phyloP scores from a whole-genome alignment of 2,888 invertebrate species.

The Scotopteryx bipunctaria region DNA sequence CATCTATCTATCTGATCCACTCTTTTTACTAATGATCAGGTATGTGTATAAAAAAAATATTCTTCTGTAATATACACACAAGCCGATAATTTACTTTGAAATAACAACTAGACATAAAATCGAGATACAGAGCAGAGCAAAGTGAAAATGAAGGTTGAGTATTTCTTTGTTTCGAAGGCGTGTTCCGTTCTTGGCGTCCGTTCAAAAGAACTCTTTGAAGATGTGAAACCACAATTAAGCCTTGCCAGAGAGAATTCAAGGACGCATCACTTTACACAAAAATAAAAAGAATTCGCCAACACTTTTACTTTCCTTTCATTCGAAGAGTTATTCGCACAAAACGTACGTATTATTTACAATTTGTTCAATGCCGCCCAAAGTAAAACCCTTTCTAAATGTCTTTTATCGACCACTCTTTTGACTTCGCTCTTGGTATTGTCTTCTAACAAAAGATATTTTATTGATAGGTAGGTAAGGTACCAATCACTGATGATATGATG shows the following conservation, averaged over 20 bases:
- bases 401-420: conserved; percentile 41
- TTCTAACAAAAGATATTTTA: conserved; percentile 28
- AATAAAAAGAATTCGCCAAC: conserved; percentile 69
- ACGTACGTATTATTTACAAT: conserved; percentile 54
- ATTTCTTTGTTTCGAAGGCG: conserved; percentile 65
- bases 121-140: conserved; percentile 47
- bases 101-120: conserved; percentile 33
- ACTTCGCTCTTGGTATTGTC: conserved; percentile 37
- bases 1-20: too few relatives aligned
- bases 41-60: too few relatives aligned
- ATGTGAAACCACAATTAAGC: conserved; percentile 78
- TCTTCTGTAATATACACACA: too few relatives aligned
- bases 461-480: too few relatives aligned
- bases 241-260: conserved; percentile 76
- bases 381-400: conserved; percentile 53
- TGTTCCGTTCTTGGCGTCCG: conserved; percentile 45
- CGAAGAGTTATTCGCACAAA: conserved; percentile 59
- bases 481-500: not conserved
- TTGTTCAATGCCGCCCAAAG: conserved; percentile 50
- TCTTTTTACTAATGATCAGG: too few relatives aligned
- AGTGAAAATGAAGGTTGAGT: conserved; percentile 62
- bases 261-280: conserved; percentile 67
- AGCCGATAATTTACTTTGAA: conserved; percentile 12
- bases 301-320: conserved; percentile 72
- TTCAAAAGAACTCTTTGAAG: conserved; percentile 80